A percentile compares a stretch with the other conserved stretches of the same genome.
Conservation (phyloP, 2,113 vertebrate species). For the Silurus asotus region DNA sequence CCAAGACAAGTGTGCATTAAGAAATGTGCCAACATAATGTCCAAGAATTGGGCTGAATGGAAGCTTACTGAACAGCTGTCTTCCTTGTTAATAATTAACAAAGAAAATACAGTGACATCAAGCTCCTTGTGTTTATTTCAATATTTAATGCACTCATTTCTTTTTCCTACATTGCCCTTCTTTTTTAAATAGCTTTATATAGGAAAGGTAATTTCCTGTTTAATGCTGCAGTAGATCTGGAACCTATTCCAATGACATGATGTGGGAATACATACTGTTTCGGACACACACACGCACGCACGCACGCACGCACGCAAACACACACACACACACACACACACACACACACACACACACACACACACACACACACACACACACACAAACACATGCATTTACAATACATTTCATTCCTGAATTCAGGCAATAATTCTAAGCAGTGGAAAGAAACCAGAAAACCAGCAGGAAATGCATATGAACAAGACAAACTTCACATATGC, state of each 20-base stretch:
- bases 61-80: neutral
- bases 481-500: neutral
- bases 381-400: neutral
- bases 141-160: neutral
- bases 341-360: neutral
- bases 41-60: neutral
- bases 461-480: neutral
- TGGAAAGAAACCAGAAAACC: neutral
- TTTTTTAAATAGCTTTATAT: neutral
- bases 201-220: neutral
- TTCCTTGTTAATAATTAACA: conserved; percentile 1
- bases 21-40: neutral
- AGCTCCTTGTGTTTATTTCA: neutral
- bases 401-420: neutral
- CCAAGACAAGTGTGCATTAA: neutral
- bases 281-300: too few relatives aligned
- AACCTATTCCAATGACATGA: neutral
- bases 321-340: neutral
- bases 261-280: too few relatives aligned
- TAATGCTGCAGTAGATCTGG: neutral
- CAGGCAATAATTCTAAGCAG: neutral
- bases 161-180: neutral
- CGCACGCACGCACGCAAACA: neutral
- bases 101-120: neutral
- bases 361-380: neutral